Percentiles rank a stretch among this genome's conserved stretches.
These are phyloP conservation scores for Meloidogyne exigua DNA, from an alignment of 1,140 invertebrate genomes.

Conservation along the genomic window DNA sequence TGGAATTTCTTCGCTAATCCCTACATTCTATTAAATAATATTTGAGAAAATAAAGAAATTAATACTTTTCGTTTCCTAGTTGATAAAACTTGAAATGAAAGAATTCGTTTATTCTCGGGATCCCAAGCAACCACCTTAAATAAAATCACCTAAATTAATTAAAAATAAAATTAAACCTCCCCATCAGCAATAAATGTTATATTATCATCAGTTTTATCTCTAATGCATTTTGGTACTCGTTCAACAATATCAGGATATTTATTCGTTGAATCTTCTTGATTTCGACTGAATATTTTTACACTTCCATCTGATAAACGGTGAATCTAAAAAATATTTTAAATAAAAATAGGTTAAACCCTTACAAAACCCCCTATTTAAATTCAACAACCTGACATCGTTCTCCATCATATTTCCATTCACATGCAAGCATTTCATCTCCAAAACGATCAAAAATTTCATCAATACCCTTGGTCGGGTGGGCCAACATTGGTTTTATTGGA, in stretches of 20 bases:
- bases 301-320: conserved; percentile 71
- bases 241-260: conserved; percentile 95
- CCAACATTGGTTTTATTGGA: conserved; percentile 96
- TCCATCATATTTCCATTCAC: conserved; percentile 99
- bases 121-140: conserved; percentile 82
- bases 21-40: conserved; percentile 42
- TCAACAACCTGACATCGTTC: conserved; percentile 84
- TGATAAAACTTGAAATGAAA: conserved; percentile 93
- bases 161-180: conserved; percentile 68
- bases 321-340: conserved; percentile 69
- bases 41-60: not conserved
- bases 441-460: conserved; percentile 85
- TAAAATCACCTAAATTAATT: not conserved
- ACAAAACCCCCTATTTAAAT: no score
- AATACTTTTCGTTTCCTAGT: conserved; percentile 89
- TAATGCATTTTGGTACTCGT: conserved; percentile 67
- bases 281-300: conserved; percentile 85
- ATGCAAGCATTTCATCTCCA: conserved; percentile 87
- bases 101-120: conserved; percentile 79
- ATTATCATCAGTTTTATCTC: conserved; percentile 47
- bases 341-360: conserved; percentile 8
- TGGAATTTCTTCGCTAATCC: conserved; percentile 78
- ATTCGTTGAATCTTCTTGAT: conserved; percentile 94
- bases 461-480: conserved; percentile 88
- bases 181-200: conserved; percentile 87